phyloP scores from a whole-genome alignment of 2,113 vertebrate genomes.

The Scytalopus superciliaris region DNA sequence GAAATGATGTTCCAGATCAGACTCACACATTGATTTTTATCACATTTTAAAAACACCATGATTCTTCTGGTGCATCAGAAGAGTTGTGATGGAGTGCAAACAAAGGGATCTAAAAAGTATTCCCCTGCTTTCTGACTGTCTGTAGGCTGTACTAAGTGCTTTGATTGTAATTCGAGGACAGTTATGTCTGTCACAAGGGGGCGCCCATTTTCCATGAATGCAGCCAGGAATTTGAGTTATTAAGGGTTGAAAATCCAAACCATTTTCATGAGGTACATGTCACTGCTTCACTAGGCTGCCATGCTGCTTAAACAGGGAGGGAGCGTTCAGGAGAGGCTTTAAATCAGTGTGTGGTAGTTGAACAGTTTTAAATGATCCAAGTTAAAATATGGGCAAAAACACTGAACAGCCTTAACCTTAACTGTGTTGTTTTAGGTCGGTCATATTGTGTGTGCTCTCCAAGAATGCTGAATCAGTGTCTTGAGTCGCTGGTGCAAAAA shows the following conservation, averaged over 20 bases:
- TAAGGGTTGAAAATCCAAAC: not conserved
- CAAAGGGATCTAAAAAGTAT: not conserved
- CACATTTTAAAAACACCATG: not conserved
- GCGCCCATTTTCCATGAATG: constrained; percentile 45
- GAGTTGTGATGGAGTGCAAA: not conserved
- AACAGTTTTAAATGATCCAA: not conserved
- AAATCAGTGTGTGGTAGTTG: not conserved
- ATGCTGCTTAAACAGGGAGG: not conserved
- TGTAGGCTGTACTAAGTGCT: not conserved
- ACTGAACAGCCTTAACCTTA: not conserved
- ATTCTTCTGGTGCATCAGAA: not conserved
- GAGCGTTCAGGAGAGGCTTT: not conserved
- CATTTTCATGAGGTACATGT: not conserved
- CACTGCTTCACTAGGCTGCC: not conserved
- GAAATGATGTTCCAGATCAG: not conserved
- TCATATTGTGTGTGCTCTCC: constrained; percentile 95
- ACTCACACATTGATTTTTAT: not conserved
- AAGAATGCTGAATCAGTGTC: constrained; percentile 96
- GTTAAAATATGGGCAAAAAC: not conserved
- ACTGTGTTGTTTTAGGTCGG: constrained; percentile 79
- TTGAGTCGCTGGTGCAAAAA: constrained; percentile 97
- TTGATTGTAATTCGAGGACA: not conserved
- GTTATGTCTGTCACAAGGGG: constrained; percentile 44
- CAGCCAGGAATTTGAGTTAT: not conserved
- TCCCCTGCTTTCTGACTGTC: not conserved